Percentiles rank a stretch among this genome's conserved stretches.
Conservation (phyloP, 2,888 invertebrate species). For the Aleiodes leptofemur region DNA sequence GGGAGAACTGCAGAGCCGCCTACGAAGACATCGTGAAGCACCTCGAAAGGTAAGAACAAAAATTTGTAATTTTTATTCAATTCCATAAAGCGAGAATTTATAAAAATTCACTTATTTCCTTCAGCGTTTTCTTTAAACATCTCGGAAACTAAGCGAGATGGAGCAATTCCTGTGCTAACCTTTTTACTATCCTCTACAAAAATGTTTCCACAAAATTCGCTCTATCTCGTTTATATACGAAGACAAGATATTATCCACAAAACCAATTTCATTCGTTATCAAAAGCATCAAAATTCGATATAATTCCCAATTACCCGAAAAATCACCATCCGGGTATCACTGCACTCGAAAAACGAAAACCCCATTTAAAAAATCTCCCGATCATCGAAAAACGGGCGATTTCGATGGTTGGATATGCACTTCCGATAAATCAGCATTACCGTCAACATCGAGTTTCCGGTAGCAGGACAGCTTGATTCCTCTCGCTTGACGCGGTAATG, state of each 20-base stretch:
- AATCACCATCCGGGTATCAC: slow-evolving; percentile 46
- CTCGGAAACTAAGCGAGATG: no score
- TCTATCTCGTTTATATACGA: slow-evolving; percentile 17
- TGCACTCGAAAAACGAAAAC: slow-evolving; percentile 10
- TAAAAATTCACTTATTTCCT: neutral
- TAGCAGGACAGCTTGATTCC: slow-evolving; percentile 71
- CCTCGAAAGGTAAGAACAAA: slow-evolving; percentile 88
- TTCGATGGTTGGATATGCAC: slow-evolving; percentile 54
- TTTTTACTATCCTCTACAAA: neutral
- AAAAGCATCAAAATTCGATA: slow-evolving; percentile 35
- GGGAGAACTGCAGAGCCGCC: slow-evolving; percentile 96
- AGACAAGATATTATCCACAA: slow-evolving; percentile 23
- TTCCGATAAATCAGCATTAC: slow-evolving; percentile 74
- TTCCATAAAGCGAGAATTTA: no score
- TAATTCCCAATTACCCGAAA: slow-evolving; percentile 59
- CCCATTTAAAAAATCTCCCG: slow-evolving; percentile 40
- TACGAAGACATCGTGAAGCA: slow-evolving; percentile 97
- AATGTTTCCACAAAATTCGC: slow-evolving; percentile 33
- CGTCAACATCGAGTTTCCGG: slow-evolving; percentile 70
- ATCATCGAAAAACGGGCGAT: slow-evolving; percentile 33
- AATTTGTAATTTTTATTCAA: no score
- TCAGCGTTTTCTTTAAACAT: neutral
- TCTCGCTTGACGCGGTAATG: slow-evolving; percentile 72
- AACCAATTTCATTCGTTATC: neutral
- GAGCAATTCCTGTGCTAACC: no score